Base-by-base conservation (phyloP, 2,797 vertebrate species). In the Coregonus sp. region DNA sequence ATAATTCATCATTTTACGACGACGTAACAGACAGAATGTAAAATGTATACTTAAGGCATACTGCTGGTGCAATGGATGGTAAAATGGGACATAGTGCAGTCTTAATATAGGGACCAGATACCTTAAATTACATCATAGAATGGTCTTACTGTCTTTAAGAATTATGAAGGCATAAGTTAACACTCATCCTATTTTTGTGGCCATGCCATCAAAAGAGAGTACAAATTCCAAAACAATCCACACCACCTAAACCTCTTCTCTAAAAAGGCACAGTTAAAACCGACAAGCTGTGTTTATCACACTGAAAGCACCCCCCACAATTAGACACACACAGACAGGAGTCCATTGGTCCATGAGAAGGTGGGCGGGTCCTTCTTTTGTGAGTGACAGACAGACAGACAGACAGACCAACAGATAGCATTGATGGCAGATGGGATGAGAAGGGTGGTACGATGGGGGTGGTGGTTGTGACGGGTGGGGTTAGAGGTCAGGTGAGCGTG, bases 401-500 rank as follows among this genome's bases (percentile, higher is more conserved):
- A 47, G 87, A 92, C 88, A 86, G 71, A 87, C 81, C 47, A 50
- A 47, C 56, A n/a, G 40, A 31, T 51, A 71, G 33, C 52, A 63
- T 25, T 50, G 37, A 71, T 35, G 52, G 79, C 70, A 33, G 78
- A 84, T 75, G 88, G 82, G 88, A 86, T 83, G 86, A 70, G 72
- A 73, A 85, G 80, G 12, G 14, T 81, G 52, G 52, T 56, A 18
- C 52, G 5, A 18, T 5, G 18, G 40, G 9, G 9, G 78, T 54
- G 54, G 86, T 83, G 82, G 82, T n/a, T 5, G 5, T 59, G 86
- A 84, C 18, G 80, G 86, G 84, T 56, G 85, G 77, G 85, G 90
- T 91, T 92, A 93, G 91, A 89, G 87, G 80, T 4, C 59, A 9
- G 20, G 59, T 67, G 88, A 75, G 76, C 20, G 76, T 67, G 73